Evolutionary conservation across 1,140 invertebrate species (phyloP).

Genomic region (Lordiphosa collinella): DNA sequence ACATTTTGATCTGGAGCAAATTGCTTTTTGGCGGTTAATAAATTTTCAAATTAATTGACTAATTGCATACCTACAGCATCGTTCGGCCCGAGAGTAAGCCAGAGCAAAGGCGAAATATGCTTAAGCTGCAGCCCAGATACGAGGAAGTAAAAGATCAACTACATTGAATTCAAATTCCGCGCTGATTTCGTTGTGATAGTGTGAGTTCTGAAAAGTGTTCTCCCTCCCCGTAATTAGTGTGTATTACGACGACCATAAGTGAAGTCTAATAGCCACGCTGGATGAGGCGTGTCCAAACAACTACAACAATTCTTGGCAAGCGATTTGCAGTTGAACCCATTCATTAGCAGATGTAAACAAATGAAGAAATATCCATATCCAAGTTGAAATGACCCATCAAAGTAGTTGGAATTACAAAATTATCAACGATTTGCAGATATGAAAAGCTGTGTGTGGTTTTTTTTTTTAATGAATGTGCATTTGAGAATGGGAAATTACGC

Average conservation of each 20-base stretch:
- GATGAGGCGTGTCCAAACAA: conserved; percentile 1
- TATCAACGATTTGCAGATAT: conserved; percentile 34
- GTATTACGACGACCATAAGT: conserved; percentile 14
- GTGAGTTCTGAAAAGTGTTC: conserved; percentile 2
- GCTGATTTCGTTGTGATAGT: conserved; percentile 16
- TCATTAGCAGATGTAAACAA: conserved; percentile 4
- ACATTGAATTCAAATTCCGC: conserved; percentile 29
- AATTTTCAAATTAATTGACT: conserved; percentile 78
- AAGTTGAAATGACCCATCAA: conserved; percentile 1
- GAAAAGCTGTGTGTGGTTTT: not conserved
- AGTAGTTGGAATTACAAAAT: conserved; percentile 22
- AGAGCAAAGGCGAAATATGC: conserved; percentile 10
- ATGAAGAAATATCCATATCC: conserved; percentile 8
- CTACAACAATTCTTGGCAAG: not conserved
- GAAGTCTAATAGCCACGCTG: not conserved
- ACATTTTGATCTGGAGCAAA: conserved; percentile 59
- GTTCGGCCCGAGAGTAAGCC: conserved; percentile 1
- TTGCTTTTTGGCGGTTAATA: conserved; percentile 77
- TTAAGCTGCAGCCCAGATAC: conserved; percentile 3
- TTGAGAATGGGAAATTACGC: not conserved
- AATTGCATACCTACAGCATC: conserved; percentile 72
- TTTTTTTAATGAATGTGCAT: not conserved
- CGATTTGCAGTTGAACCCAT: conserved; percentile 7
- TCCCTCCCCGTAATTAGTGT: not conserved
- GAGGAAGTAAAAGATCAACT: conserved; percentile 13